Base-by-base conservation (phyloP, 2,888 invertebrate genomes). In the Ariolimax columbianus region DNA sequence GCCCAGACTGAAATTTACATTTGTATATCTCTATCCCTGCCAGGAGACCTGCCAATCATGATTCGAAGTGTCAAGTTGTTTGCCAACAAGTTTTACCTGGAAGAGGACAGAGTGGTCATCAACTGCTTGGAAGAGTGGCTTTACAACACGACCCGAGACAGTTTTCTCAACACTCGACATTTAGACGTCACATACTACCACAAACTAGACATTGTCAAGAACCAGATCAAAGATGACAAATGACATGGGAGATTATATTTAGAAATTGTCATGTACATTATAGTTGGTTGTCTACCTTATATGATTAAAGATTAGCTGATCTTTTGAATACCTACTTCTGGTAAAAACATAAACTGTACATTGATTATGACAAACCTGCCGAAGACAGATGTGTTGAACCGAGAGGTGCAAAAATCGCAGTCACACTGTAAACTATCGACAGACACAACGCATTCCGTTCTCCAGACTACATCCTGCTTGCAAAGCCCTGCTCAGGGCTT, bases 51-150 rank as follows among this genome's bases (percentile, higher is more conserved):
- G 7, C 82, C 82, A 14, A 9, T 82, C 33, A 82, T 82, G 82
- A 0, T 73, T 9, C 19, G 82, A 75, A 82, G 82, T 36, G 63
- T 75, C 23, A 38, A 82, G 55, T 51, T 82, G 40, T 82, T 82
- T 33, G 82, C 82, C 2, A 82, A 82, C 63, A 82, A 82, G 75
- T 82, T 82, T 36, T 73, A 43, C 30, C 43, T 82, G 33, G n/a
- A 30, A 1, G 82, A 82, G 26, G 82, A 82, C 33, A 59, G 82
- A n/a, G n/a, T 82, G 11, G 82, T 59, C 19, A 75, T 82, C 40
- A 82, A 33, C 43, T 82, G 82, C 38, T n/a, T 82, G 40, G 82
- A 82, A 43, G 82, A 82, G 33, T 82, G 82, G 82, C 40, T 82
- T 2, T 82, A 75, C 43, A 82, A 82, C 72, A 43, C n/a, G n/a